phyloP scores from a whole-genome alignment of 1,140 invertebrate genomes.

The Pseudachorutes palmiensis region DNA sequence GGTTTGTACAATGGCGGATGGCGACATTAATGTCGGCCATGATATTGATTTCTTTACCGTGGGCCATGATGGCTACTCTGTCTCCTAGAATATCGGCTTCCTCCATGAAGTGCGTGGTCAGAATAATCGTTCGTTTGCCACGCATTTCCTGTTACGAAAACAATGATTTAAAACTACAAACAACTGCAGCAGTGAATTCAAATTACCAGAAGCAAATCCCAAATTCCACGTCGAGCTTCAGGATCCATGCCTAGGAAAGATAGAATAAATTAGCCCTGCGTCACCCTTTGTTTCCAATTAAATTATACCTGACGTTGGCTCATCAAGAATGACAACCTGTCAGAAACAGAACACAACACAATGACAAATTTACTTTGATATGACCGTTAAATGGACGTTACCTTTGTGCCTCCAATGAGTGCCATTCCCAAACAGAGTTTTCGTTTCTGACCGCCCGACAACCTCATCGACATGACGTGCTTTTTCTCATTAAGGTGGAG shows the following conservation, averaged over 20 bases:
- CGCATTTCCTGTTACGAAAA: conserved; percentile 42
- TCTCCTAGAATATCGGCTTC: conserved; percentile 60
- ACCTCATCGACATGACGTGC: conserved; percentile 42
- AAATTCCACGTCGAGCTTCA: conserved; percentile 51
- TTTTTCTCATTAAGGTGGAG: conserved; percentile 49
- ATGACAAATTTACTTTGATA: neutral
- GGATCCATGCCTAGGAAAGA: conserved; percentile 50
- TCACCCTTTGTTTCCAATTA: too few species aligned
- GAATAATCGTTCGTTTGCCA: conserved; percentile 67
- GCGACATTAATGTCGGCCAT: too few species aligned
- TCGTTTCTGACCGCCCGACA: conserved; percentile 52
- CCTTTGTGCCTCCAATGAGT: conserved; percentile 45
- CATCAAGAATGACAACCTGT: conserved; percentile 34
- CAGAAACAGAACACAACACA: conserved; percentile 44
- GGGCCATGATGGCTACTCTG: conserved; percentile 51
- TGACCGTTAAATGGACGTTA: conserved; percentile 22
- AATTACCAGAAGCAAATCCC: conserved; percentile 46
- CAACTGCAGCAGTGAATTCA: neutral
- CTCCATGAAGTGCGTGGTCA: conserved; percentile 97
- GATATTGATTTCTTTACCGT: too few species aligned
- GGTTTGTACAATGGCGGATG: too few species aligned
- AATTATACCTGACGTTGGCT: conserved; percentile 41
- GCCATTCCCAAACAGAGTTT: conserved; percentile 50
- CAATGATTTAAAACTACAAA: neutral
- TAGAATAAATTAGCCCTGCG: too few species aligned